Percentiles rank a stretch among this genome's conserved stretches.
Conservation (phyloP, 1,140 invertebrate genomes). For the Brachionus rubens region DNA sequence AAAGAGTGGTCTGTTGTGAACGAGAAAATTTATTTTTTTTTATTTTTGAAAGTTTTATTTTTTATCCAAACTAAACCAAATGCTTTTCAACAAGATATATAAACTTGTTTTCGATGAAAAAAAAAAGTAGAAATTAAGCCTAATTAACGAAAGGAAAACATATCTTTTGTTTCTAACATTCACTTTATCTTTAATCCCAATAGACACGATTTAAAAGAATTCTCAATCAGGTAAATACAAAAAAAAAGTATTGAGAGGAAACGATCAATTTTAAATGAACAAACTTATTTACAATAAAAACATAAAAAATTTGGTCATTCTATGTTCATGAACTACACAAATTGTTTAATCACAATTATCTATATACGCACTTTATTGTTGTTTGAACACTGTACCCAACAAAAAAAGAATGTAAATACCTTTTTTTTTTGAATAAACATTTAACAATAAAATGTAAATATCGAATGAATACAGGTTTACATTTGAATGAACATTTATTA, state of each 20-base stretch:
- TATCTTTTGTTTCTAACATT: neutral
- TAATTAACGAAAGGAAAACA: slow-evolving; percentile 33
- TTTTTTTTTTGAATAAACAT: too few relatives aligned
- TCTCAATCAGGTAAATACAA: neutral
- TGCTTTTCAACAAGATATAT: neutral
- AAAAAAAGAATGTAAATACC: too few relatives aligned
- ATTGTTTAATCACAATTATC: too few relatives aligned
- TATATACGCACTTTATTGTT: too few relatives aligned
- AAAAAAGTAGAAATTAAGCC: neutral
- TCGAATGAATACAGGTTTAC: too few relatives aligned
- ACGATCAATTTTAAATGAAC: slow-evolving; percentile 4
- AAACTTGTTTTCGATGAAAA: neutral
- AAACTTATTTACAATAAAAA: neutral
- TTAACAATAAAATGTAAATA: too few relatives aligned
- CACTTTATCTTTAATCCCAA: slow-evolving; percentile 1
- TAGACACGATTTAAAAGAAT: slow-evolving; percentile 18
- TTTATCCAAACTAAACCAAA: neutral
- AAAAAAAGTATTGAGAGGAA: neutral
- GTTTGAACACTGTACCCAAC: too few relatives aligned
- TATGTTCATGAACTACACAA: neutral
- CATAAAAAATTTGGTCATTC: neutral
- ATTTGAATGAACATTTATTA: too few relatives aligned
- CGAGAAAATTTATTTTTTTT: neutral
- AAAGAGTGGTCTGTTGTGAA: too few relatives aligned
- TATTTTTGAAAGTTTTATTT: neutral